Conservation (phyloP, 2,113 vertebrate genomes). For the Phaetusa simplex region DNA sequence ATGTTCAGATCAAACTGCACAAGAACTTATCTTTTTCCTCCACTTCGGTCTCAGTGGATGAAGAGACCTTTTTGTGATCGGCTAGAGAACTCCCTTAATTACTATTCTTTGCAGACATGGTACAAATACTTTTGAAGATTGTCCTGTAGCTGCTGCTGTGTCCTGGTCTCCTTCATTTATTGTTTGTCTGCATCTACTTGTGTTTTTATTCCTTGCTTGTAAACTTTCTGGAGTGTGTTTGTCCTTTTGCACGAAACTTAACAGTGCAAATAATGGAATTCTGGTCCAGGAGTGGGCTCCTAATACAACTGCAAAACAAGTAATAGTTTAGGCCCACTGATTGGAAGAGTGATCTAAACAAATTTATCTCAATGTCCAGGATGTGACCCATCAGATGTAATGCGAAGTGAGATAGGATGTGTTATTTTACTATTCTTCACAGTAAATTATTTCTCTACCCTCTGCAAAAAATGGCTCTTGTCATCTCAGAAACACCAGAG, state of each 20-base stretch:
- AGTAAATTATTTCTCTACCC: slow-evolving; percentile 10
- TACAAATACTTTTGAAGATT: not conserved
- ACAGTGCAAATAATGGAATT: not conserved
- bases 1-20: not conserved
- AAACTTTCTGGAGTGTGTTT: not conserved
- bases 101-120: not conserved
- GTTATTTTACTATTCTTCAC: not conserved
- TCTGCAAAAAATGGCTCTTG: not conserved
- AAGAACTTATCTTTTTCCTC: not conserved
- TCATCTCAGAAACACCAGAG: not conserved
- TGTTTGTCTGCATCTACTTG: not conserved
- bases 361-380: not conserved
- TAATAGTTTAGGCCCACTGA: not conserved
- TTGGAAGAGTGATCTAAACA: not conserved
- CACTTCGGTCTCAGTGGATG: not conserved
- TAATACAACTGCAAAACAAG: not conserved
- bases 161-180: not conserved
- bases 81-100: not conserved
- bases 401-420: not conserved
- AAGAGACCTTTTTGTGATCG: not conserved
- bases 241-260: not conserved
- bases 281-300: not conserved
- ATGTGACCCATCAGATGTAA: not conserved
- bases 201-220: not conserved
- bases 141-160: not conserved